phyloP scores from a whole-genome alignment of 2,797 vertebrate species.

The Xiphorhynchus erythropygius region DNA sequence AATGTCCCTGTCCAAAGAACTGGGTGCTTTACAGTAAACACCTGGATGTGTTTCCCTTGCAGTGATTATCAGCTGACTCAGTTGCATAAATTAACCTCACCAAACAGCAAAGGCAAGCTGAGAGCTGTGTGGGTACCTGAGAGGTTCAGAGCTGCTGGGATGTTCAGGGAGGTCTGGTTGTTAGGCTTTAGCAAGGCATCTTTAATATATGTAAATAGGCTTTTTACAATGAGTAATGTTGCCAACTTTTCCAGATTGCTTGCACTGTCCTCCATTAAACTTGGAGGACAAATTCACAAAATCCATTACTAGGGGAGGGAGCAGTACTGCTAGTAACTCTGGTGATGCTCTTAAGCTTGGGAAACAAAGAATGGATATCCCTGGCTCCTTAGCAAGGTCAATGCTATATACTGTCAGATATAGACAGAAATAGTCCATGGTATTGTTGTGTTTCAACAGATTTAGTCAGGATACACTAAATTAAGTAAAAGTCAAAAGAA shows the following conservation, averaged over 20 bases:
- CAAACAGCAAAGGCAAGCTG: background rate
- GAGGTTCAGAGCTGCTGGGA: background rate
- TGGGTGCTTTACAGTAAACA: background rate
- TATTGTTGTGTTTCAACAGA: background rate
- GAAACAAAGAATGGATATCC: background rate
- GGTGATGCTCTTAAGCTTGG: background rate
- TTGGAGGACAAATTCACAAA: constrained; percentile 41
- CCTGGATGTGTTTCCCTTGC: background rate
- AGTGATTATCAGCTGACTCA: constrained; percentile 40
- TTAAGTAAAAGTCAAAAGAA: background rate
- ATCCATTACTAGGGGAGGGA: background rate
- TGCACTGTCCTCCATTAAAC: constrained; percentile 55
- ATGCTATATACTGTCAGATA: background rate
- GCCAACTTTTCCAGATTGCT: constrained; percentile 59
- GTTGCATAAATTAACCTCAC: constrained; percentile 35
- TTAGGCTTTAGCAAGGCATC: constrained; percentile 19
- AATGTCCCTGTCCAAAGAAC: background rate
- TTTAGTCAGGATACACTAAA: background rate
- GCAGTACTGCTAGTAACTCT: background rate
- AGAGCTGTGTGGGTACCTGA: background rate
- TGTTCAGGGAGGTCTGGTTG: background rate
- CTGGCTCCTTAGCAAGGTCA: background rate
- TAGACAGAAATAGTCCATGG: background rate
- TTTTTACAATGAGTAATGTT: constrained; percentile 38
- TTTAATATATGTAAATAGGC: constrained; percentile 47